phyloP scores from a whole-genome alignment of 2,888 invertebrate genomes.

The Isoperla grammatica region DNA sequence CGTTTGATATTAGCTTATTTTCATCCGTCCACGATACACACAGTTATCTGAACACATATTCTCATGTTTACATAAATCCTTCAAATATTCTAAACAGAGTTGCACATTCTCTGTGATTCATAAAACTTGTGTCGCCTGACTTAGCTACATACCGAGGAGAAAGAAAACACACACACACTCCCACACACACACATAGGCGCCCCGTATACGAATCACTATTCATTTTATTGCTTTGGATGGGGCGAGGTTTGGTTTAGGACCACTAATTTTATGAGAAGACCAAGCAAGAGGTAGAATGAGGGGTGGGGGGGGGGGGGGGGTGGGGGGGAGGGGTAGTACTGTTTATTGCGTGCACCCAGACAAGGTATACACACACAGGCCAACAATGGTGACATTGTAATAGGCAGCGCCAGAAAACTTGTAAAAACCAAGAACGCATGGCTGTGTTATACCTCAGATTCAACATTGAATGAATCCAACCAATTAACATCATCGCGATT shows the following conservation, averaged over 20 bases:
- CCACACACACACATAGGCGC: not conserved
- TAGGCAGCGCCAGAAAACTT: constrained; percentile 1
- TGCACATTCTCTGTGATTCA: too few species aligned
- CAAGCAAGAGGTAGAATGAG: not conserved
- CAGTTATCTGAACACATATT: too few species aligned
- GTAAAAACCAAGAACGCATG: not conserved
- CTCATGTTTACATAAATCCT: too few species aligned
- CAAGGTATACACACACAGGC: not conserved
- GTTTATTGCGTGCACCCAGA: constrained; percentile 9
- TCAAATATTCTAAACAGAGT: too few species aligned
- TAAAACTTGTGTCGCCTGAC: too few species aligned
- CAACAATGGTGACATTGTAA: constrained; percentile 1
- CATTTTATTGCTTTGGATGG: not conserved
- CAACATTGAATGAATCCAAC: too few species aligned
- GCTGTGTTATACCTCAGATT: too few species aligned
- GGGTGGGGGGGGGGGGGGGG: not conserved
- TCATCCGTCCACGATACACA: too few species aligned
- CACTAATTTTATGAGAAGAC: not conserved
- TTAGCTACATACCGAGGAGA: too few species aligned
- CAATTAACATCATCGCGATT: too few species aligned
- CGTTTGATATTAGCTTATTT: too few species aligned
- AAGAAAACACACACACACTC: too few species aligned
- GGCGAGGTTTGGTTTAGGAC: not conserved
- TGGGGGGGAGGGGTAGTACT: not conserved
- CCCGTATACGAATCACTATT: not conserved